Base-by-base conservation (phyloP, 1,140 invertebrate genomes). In the Drosophila nebulosa region DNA sequence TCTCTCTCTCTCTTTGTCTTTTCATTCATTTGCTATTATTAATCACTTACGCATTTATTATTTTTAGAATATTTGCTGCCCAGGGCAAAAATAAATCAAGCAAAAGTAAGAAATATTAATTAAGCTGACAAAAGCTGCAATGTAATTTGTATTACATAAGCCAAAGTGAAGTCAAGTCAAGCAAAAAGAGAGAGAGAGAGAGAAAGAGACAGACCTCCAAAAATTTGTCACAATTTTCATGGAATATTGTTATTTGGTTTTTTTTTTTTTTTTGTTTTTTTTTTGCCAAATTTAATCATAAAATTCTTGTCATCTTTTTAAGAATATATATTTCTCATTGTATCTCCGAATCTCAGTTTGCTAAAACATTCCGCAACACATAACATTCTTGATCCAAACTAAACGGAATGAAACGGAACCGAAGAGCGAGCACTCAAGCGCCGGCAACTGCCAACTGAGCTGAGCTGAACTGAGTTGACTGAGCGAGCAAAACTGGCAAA, bases 301-400 rank as follows among this genome's bases (percentile, higher is more conserved):
- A 55, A 55, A 55, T 55, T 55, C 52, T 55, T 55, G n/a, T 26
- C 27, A 55, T 55, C 52, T 21, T 46, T 46, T 46, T 21, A 21
- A 21, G 16, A 9, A 21, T 10, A 21, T 46, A 3, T 46, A 21
- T 46, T 14, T 46, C 18, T 46, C 2, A 46, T 46, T 46, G 50
- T 61, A 58, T 62, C 50, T 14, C n/a, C n/a, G 60, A 73, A 76
- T 76, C 69, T 73, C 64, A 39, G 60, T 50, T 75, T 70, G 70
- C 69, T 77, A 66, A 66, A 78, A 55, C 75, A 85, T 85, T 86
- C 76, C 79, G 65, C 64, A 77, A 74, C 74, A 77, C 74, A 71
- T 73, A 74, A 77, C 73, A 75, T 78, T 77, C 73, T 51, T 36
- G 56, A 53, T 52, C 24, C 18, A 57, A 62, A 26, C 35, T 59